These are phyloP conservation scores for Andrena marginata DNA, from an alignment of 2,888 invertebrate genomes.

Conservation along the genomic window DNA sequence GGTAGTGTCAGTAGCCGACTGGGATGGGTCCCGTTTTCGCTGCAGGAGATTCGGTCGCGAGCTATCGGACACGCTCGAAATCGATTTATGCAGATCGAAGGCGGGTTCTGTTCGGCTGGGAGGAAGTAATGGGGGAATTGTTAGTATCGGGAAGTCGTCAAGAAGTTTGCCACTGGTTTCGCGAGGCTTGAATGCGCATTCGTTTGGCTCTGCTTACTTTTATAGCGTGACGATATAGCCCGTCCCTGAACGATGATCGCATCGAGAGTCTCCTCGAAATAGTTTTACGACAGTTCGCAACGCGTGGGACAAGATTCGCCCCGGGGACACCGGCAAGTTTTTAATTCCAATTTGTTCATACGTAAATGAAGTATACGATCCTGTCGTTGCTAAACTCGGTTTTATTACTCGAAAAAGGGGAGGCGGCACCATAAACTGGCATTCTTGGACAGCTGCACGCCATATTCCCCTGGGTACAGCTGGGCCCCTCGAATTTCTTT, in stretches of 20 bases:
- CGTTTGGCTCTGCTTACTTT: slow-evolving; percentile 20
- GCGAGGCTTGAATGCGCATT: neutral
- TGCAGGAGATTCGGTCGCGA: neutral
- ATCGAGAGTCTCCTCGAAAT: slow-evolving; percentile 16
- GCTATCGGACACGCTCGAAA: neutral
- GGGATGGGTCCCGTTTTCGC: neutral
- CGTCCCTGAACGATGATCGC: slow-evolving; percentile 1
- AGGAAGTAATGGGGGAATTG: slow-evolving; percentile 14
- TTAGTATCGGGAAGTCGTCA: slow-evolving; percentile 5
- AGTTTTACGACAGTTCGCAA: slow-evolving; percentile 18
- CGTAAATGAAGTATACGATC: slow-evolving; percentile 55
- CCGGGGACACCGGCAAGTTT: slow-evolving; percentile 16
- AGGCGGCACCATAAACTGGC: slow-evolving; percentile 28
- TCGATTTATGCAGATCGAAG: slow-evolving; percentile 18
- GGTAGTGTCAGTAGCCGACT: too few species aligned
- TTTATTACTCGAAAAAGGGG: slow-evolving; percentile 36
- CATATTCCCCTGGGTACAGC: neutral
- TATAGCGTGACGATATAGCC: slow-evolving; percentile 5
- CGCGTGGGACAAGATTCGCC: slow-evolving; percentile 7
- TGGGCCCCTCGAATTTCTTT: neutral
- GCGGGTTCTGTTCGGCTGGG: slow-evolving; percentile 1
- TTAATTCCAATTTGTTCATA: slow-evolving; percentile 53
- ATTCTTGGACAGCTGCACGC: slow-evolving; percentile 28
- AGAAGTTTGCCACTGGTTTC: slow-evolving; percentile 21
- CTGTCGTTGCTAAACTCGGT: slow-evolving; percentile 38